Evolutionary conservation across 1,140 invertebrate genomes (phyloP), one percentile per base, ranked within the genome.

Genomic region (Melanaphis sacchari): DNA sequence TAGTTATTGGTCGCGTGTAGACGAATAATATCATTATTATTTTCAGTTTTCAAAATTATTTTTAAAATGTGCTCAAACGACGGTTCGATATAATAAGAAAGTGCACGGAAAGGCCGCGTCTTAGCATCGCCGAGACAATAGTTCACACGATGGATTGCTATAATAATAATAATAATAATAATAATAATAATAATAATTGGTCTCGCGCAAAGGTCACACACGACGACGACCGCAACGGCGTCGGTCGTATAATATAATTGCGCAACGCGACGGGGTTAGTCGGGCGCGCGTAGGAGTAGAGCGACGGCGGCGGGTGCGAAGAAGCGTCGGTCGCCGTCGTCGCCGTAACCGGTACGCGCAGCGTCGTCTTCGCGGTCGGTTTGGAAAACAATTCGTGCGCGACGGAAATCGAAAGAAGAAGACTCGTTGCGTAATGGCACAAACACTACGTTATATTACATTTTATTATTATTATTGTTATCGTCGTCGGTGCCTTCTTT

Each of bases 301-400:
- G 43, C 43, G 40, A 24, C 24, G 84, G 81, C 6, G 36, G 41
- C 59, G 84, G 41, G 43, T 21, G 21, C 31, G n/a, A 49, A 88
- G 87, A 49, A 52, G n/a, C 21, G 87, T 9, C 43, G n/a, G 18
- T 8, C 43, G 87, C n/a, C 43, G 43, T 31, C n/a, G 43, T 2
- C 43, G 31, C 49, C 85, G 87, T 88, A 88, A 88, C 43, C 46
- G 46, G 87, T 49, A 36, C 43, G 31, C 31, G n/a, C 41, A 26
- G 84, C 8, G 84, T 85, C 40, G 40, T 76, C 59, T 40, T 85
- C 26, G 40, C 22, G 84, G 84, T 85, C 84, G 84, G 84, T 43
- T 41, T n/a, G 52, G 52, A 52, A 90, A 66, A 91, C 90, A 43
- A 91, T 81, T 91, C 54, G 59, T 91, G 90, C 90, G 90, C 52